phyloP scores from a whole-genome alignment of 1,140 invertebrate genomes.

The Zaprionus nigranus region DNA sequence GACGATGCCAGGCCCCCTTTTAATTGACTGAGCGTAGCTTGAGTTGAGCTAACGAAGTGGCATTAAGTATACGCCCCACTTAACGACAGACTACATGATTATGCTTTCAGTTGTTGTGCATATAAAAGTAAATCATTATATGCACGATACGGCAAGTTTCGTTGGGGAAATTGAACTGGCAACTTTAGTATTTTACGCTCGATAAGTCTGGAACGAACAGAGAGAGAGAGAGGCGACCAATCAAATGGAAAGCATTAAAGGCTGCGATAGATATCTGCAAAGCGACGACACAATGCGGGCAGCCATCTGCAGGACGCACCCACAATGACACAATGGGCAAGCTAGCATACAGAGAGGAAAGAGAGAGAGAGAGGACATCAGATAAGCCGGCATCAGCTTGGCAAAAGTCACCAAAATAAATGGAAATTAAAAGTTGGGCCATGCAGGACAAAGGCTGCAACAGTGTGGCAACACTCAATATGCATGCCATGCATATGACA shows the following conservation, averaged over 20 bases:
- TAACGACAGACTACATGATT: slow-evolving; percentile 21
- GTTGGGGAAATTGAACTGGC: neutral
- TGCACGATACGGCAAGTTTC: slow-evolving; percentile 10
- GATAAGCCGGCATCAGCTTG: slow-evolving; percentile 52
- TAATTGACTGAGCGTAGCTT: slow-evolving; percentile 33
- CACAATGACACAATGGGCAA: slow-evolving; percentile 42
- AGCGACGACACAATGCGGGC: slow-evolving; percentile 49
- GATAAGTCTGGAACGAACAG: slow-evolving; percentile 4
- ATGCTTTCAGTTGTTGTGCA: slow-evolving; percentile 19
- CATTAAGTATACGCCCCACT: slow-evolving; percentile 44
- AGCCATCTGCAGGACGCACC: slow-evolving; percentile 8
- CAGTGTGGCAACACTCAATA: slow-evolving; percentile 7
- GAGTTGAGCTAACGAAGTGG: slow-evolving; percentile 4
- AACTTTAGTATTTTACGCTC: slow-evolving; percentile 33
- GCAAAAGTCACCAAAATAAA: slow-evolving; percentile 62
- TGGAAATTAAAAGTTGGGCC: slow-evolving; percentile 69
- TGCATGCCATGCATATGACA: slow-evolving; percentile 36
- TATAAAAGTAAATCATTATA: slow-evolving; percentile 32
- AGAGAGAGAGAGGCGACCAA: slow-evolving; percentile 23
- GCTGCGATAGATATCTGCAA: slow-evolving; percentile 55
- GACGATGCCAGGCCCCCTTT: slow-evolving; percentile 20
- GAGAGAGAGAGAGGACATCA: neutral
- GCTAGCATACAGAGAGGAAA: neutral
- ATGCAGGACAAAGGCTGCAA: slow-evolving; percentile 16
- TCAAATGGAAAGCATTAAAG: slow-evolving; percentile 68